phyloP scores from a whole-genome alignment of 2,113 vertebrate species.

The Piprites chloris region DNA sequence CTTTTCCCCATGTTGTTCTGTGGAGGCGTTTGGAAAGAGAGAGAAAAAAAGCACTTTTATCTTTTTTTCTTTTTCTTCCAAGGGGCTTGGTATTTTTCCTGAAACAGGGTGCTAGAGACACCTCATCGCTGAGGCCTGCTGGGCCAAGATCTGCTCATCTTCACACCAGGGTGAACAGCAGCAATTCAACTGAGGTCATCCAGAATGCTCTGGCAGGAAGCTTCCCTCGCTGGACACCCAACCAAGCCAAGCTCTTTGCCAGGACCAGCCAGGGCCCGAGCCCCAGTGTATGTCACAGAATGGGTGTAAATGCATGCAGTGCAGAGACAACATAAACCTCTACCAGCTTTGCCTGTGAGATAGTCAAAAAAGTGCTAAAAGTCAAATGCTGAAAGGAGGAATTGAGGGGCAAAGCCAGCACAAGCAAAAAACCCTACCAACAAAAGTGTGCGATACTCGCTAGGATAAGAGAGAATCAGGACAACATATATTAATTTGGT shows the following conservation, averaged over 20 bases:
- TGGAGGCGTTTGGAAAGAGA: not conserved
- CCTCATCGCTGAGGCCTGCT: not conserved
- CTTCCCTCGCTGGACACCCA: fast-evolving
- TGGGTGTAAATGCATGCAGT: not conserved
- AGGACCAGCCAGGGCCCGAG: not conserved
- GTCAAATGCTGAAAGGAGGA: not conserved
- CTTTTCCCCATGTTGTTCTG: not conserved
- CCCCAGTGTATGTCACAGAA: not conserved
- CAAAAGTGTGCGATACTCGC: not conserved
- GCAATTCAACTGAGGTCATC: not conserved
- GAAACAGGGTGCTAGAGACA: not conserved
- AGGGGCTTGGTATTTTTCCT: not conserved
- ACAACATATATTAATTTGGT: not conserved
- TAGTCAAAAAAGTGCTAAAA: not conserved
- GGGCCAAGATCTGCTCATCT: not conserved
- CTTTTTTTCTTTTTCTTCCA: not conserved
- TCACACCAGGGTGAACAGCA: not conserved
- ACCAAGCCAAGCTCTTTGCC: not conserved
- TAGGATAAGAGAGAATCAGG: not conserved
- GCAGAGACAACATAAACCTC: not conserved
- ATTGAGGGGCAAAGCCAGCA: not conserved
- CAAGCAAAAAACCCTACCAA: not conserved
- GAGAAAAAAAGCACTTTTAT: fast-evolving
- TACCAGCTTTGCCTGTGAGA: not conserved
- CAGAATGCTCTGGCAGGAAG: not conserved